Evolutionary conservation across 1,140 invertebrate genomes (phyloP).

Genomic region (Ceratina australensis): DNA sequence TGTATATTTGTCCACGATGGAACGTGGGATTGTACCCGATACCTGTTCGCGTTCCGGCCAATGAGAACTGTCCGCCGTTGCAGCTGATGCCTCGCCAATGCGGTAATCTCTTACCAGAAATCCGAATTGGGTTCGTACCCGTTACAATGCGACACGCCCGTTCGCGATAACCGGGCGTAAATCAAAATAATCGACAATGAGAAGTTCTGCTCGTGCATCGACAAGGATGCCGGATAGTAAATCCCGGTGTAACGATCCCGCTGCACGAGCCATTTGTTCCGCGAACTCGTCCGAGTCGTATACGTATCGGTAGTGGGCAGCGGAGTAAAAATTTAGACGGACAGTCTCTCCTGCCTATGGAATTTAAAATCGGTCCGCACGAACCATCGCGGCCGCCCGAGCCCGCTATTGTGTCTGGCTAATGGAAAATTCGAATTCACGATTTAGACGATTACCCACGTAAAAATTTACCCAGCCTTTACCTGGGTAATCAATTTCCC

Average conservation of each 20-base stretch:
- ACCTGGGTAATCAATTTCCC: neutral
- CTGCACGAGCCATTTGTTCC: no score
- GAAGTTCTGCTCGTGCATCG: constrained; percentile 55
- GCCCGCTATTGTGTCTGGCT: no score
- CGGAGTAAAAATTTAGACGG: no score
- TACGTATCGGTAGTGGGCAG: no score
- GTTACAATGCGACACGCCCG: constrained; percentile 62
- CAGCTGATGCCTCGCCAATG: constrained; percentile 64
- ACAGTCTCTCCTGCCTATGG: no score
- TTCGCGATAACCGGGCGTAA: constrained; percentile 72
- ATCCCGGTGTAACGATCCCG: neutral
- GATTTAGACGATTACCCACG: neutral
- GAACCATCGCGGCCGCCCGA: no score
- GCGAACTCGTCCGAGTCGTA: no score
- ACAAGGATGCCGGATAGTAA: neutral
- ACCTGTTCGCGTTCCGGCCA: constrained; percentile 29
- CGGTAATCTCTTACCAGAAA: constrained; percentile 69
- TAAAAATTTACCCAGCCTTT: neutral
- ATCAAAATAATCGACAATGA: constrained; percentile 72
- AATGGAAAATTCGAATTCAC: no score
- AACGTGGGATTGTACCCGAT: constrained; percentile 33
- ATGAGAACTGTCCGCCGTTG: constrained; percentile 40
- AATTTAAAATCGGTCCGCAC: no score
- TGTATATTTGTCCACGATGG: constrained; percentile 26
- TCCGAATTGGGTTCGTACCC: constrained; percentile 69